Conservation (phyloP, 2,113 vertebrate species). For the Murina feae region DNA sequence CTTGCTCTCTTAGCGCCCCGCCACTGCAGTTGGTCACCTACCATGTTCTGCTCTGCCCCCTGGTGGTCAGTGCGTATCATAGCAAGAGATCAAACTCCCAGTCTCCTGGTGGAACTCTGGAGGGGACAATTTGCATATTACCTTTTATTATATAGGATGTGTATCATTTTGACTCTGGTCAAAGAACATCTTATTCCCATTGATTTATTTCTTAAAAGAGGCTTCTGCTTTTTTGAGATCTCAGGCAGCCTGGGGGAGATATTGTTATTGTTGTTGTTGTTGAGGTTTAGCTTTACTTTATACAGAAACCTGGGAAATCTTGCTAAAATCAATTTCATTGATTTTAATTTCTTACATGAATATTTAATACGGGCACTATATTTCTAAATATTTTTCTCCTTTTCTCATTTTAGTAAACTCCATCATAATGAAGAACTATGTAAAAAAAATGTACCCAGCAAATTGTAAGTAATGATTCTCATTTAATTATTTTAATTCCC, state of each 20-base stretch:
- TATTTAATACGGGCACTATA: background rate
- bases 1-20: too few relatives aligned
- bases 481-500: background rate
- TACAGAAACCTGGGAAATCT: background rate
- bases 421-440: background rate
- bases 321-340: background rate
- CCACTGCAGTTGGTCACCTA: too few relatives aligned
- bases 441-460: background rate
- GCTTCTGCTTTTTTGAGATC: background rate
- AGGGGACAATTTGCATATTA: too few relatives aligned
- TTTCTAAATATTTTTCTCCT: background rate
- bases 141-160: too few relatives aligned
- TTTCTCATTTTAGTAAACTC: background rate
- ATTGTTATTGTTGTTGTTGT: background rate
- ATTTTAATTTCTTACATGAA: constrained; percentile 1
- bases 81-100: too few relatives aligned
- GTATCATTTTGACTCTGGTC: background rate
- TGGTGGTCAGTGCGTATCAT: too few relatives aligned
- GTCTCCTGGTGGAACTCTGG: too few relatives aligned
- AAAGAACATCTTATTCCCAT: background rate
- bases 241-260: background rate
- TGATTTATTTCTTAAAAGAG: background rate
- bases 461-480: background rate
- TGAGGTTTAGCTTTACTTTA: background rate
- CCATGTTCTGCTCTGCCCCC: too few relatives aligned